These are phyloP conservation scores for Lutjanus argentimaculatus DNA, from an alignment of 2,797 vertebrate genomes.

Conservation along the genomic window DNA sequence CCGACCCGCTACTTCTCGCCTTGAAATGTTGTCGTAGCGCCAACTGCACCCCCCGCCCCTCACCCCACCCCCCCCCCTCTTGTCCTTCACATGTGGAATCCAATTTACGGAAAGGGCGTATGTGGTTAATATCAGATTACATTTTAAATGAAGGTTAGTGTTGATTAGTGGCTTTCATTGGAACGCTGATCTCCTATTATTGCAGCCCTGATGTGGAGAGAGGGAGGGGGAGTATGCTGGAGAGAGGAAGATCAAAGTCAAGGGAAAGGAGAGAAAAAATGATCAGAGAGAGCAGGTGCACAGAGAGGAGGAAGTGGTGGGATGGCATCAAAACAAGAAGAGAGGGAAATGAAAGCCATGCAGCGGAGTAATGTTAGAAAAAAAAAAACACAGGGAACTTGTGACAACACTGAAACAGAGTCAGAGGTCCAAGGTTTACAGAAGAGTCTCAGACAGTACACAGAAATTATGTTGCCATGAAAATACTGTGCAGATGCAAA, in stretches of 20 bases:
- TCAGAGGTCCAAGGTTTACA: not conserved
- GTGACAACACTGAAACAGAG: not conserved
- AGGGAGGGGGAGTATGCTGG: not conserved
- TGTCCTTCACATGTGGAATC: conserved; percentile 78
- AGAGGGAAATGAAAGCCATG: not conserved
- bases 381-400: not conserved
- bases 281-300: conserved; percentile 13
- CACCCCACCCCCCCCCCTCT: not conserved
- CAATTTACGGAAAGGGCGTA: conserved; percentile 73
- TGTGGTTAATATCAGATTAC: conserved; percentile 78
- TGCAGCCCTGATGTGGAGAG: conserved; percentile 43
- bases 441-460: not conserved
- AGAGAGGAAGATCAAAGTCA: conserved; percentile 66
- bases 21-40: conserved; percentile 23
- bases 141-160: conserved; percentile 81
- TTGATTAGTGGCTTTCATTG: conserved; percentile 81
- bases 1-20: conserved; percentile 44
- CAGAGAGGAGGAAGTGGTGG: not conserved
- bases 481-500: not conserved
- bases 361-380: not conserved
- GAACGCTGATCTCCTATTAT: conserved; percentile 78
- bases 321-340: not conserved
- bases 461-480: not conserved
- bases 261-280: conserved; percentile 30
- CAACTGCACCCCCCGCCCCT: too few relatives aligned